Evolutionary conservation across 2,888 invertebrate genomes (phyloP), one percentile per base, ranked within the genome.

Genomic region (Hemaris fuciformis): DNA sequence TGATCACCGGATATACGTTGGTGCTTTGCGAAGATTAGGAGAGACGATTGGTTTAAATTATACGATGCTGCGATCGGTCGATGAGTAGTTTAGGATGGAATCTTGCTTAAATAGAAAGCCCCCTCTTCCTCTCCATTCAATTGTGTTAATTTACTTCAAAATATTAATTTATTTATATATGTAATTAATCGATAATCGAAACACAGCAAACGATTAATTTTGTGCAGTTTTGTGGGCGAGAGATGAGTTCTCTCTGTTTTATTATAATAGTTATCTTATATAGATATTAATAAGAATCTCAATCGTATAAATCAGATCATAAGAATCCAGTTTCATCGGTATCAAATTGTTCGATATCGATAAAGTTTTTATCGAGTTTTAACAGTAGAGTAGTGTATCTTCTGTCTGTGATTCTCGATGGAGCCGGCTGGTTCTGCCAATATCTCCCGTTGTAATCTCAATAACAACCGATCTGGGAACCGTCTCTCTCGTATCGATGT

Each of bases 1-100:
- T 81, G 90, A 83, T 90, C 90, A 88, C 89, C 91, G 90, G 88
- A 66, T 77, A 77, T 79, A 80, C 76, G 84, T 85, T 89, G 91
- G 91, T 91, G 91, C 91, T 91, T 88, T 78, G 85, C 81, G 80
- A 77, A 76, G 74, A 74, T 76, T 73, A 70, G 68, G 69, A 74
- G 76, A 75, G 69, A 74, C 66, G 80, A 34, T 46, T 46, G 60
- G 48, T 31, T 59, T 57, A 59, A 70, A 66, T 67, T 72, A 73
- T 80, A 81, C 75, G 82, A 76, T 85, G 84, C 86, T 85, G 85
- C 87, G 82, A 74, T 79, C 22, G 57, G 31, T 42, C 56, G 43
- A 61, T 59, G 63, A 65, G 57, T 64, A 65, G 60, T 59, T 59
- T 57, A 59, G 41, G 53, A 53, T 18, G 31, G 31, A 48, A 15